These are phyloP conservation scores for Phyllostomus discolor DNA, from an alignment of 2,113 vertebrate species.

Conservation along the genomic window DNA sequence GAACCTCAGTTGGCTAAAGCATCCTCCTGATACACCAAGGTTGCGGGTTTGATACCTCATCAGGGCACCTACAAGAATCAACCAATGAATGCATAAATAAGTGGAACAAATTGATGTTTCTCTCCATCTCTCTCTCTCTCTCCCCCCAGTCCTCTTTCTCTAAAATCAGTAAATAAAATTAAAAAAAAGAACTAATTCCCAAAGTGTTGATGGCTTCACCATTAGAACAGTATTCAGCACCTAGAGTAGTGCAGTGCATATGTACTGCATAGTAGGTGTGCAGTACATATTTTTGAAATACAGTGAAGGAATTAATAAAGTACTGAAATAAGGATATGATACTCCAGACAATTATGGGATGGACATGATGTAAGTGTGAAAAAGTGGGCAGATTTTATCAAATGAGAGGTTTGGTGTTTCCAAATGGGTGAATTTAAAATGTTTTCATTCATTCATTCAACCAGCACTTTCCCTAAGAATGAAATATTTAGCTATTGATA, in stretches of 20 bases:
- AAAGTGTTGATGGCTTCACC: not conserved
- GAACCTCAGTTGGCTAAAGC: no score
- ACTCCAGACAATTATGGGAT: not conserved
- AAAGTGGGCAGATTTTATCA: slow-evolving; percentile 21
- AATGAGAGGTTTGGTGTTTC: not conserved
- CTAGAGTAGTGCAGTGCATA: not conserved
- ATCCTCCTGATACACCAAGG: no score
- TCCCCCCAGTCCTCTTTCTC: no score
- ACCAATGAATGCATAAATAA: no score
- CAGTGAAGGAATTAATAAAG: slow-evolving; percentile 5
- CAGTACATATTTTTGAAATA: not conserved
- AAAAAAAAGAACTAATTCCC: not conserved
- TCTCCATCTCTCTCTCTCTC: no score
- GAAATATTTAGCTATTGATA: not conserved
- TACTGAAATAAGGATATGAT: not conserved
- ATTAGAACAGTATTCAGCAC: not conserved
- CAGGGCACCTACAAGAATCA: no score
- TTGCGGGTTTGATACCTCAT: no score
- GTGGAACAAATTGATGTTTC: no score
- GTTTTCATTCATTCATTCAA: not conserved
- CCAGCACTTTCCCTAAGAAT: not conserved
- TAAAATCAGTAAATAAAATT: no score
- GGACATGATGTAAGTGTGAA: slow-evolving; percentile 8
- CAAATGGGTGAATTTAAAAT: slow-evolving; percentile 18
- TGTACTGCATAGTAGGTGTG: not conserved